Evolutionary conservation across 2,797 vertebrate species (phyloP).

Genomic region (Coilia nasus): DNA sequence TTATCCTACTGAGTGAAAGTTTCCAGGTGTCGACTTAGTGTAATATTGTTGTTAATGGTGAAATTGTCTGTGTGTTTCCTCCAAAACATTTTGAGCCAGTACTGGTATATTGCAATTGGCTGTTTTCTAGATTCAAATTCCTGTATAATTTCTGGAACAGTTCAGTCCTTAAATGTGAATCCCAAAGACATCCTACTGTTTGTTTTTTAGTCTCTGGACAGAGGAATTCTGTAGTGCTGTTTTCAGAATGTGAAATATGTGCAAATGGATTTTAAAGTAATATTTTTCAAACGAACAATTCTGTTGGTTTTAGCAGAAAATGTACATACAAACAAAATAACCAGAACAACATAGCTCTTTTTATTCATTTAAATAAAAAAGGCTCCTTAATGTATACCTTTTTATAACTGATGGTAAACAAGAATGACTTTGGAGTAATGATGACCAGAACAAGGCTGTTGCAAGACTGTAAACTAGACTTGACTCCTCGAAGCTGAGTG

Average conservation of each 20-base stretch:
- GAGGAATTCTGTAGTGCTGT: too few relatives aligned
- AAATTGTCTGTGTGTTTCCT: not conserved
- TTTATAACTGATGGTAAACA: too few relatives aligned
- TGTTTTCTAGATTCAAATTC: not conserved
- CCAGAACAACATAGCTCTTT: too few relatives aligned
- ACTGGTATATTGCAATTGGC: not conserved
- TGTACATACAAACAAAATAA: too few relatives aligned
- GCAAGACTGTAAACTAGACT: not conserved
- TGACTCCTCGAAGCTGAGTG: not conserved
- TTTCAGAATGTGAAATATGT: not conserved
- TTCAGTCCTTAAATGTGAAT: not conserved
- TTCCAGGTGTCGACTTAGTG: not conserved
- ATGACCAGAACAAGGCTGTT: too few relatives aligned
- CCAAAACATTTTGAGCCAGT: not conserved
- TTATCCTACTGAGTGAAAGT: not conserved
- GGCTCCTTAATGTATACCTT: too few relatives aligned
- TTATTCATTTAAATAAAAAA: too few relatives aligned
- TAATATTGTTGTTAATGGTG: not conserved
- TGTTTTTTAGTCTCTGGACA: too few relatives aligned
- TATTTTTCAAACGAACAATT: too few relatives aligned
- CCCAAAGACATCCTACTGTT: not conserved
- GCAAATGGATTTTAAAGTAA: too few relatives aligned
- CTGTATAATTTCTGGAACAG: not conserved
- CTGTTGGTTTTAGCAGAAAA: too few relatives aligned
- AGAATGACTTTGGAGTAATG: too few relatives aligned